A percentile compares a stretch with the other conserved stretches of the same genome.
Conservation (phyloP, 1,140 invertebrate genomes). For the Panulirus ornatus region DNA sequence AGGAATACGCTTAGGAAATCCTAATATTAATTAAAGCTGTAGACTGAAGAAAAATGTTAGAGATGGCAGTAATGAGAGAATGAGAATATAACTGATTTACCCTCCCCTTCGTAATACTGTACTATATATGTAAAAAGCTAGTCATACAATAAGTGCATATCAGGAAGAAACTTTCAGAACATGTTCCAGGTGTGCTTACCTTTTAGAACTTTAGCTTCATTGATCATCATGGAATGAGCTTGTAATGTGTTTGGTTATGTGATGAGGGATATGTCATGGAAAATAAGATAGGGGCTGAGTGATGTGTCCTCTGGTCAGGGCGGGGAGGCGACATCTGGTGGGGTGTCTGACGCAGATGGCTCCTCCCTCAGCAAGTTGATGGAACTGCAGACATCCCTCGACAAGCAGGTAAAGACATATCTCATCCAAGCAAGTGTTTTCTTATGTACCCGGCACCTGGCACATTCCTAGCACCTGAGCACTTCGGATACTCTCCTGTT, state of each 20-base stretch:
- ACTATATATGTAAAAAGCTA: too few species aligned
- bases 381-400: neutral
- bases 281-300: neutral
- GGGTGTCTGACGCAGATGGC: neutral
- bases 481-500: neutral
- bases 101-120: too few species aligned
- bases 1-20: too few species aligned
- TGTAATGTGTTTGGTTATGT: neutral
- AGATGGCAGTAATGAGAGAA: too few species aligned
- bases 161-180: too few species aligned
- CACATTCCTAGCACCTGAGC: conserved; percentile 5
- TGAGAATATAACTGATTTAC: too few species aligned
- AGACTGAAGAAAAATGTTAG: too few species aligned
- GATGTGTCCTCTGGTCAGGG: neutral
- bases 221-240: too few species aligned
- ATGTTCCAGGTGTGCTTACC: too few species aligned
- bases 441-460: neutral
- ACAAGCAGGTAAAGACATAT: conserved; percentile 5
- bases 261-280: neutral
- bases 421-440: neutral
- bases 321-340: neutral
- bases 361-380: neutral
- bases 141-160: too few species aligned
- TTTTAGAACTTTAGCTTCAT: too few species aligned
- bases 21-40: too few species aligned